phyloP scores from a whole-genome alignment of 1,140 invertebrate genomes.

The Polypedilum pembai region DNA sequence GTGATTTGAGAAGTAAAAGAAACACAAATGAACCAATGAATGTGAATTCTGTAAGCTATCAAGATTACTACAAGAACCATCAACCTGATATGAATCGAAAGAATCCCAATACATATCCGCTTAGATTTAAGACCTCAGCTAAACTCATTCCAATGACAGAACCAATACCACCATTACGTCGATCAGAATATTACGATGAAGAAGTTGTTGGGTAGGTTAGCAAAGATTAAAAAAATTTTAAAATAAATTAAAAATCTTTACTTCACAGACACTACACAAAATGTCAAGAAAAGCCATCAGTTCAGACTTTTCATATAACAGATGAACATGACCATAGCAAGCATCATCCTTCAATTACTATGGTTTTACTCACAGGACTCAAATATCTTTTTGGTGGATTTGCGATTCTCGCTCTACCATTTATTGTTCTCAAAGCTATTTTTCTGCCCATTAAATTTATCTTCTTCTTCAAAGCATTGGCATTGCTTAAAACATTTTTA shows the following conservation, averaged over 20 bases:
- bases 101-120: background rate
- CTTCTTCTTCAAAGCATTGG: background rate
- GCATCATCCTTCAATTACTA: background rate
- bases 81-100: slow-evolving; percentile 10
- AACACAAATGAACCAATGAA: slow-evolving; percentile 13
- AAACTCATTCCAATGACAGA: background rate
- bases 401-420: background rate
- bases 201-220: background rate
- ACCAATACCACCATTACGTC: background rate
- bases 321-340: background rate
- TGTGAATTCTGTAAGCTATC: background rate
- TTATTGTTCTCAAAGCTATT: slow-evolving; percentile 4
- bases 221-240: slow-evolving; percentile 16
- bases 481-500: background rate
- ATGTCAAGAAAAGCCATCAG: background rate
- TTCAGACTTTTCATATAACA: background rate
- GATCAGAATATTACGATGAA: slow-evolving; percentile 22
- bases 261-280: background rate
- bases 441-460: background rate
- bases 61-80: slow-evolving; percentile 22
- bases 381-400: slow-evolving; percentile 18
- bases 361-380: background rate
- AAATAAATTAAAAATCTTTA: background rate
- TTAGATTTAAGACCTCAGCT: background rate
- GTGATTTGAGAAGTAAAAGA: background rate